Evolutionary conservation across 2,797 vertebrate genomes (phyloP).

Genomic region (Zenarchopterus dispar): DNA sequence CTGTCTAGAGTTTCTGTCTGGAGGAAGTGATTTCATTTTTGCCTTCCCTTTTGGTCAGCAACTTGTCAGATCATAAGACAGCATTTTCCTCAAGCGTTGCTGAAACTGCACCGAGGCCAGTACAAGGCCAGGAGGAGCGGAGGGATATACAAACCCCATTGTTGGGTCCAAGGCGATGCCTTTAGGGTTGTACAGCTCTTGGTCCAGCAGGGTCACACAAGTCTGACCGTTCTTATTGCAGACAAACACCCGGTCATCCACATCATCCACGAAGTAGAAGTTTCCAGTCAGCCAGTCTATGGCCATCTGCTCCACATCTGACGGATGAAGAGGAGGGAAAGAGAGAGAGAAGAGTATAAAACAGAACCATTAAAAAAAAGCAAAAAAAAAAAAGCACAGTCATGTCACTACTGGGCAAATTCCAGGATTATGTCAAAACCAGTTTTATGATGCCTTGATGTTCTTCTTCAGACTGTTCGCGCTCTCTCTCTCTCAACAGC

Average conservation of each 20-base stretch:
- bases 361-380: conserved; percentile 18
- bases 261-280: conserved; percentile 98
- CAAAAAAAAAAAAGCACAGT: conserved; percentile 5
- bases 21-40: conserved; percentile 48
- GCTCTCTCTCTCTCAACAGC: conserved; percentile 13
- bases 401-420: conserved; percentile 10
- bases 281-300: conserved; percentile 98
- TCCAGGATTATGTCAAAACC: conserved; percentile 26
- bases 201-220: conserved; percentile 94
- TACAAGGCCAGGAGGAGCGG: conserved; percentile 28
- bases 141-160: conserved; percentile 88
- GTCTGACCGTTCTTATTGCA: conserved; percentile 94
- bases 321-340: conserved; percentile 16
- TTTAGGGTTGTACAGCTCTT: conserved; percentile 95
- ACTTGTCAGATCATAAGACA: conserved; percentile 50
- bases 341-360: not conserved
- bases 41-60: conserved; percentile 60
- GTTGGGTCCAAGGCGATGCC: conserved; percentile 94
- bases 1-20: conserved; percentile 40
- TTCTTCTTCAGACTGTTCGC: conserved; percentile 7
- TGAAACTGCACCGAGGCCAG: conserved; percentile 29
- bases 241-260: conserved; percentile 95
- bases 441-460: conserved; percentile 19
- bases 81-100: conserved; percentile 33
- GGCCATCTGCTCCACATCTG: conserved; percentile 98